Evolutionary conservation across 2,113 vertebrate species (phyloP).

Genomic region (Dryoscopus gambensis): DNA sequence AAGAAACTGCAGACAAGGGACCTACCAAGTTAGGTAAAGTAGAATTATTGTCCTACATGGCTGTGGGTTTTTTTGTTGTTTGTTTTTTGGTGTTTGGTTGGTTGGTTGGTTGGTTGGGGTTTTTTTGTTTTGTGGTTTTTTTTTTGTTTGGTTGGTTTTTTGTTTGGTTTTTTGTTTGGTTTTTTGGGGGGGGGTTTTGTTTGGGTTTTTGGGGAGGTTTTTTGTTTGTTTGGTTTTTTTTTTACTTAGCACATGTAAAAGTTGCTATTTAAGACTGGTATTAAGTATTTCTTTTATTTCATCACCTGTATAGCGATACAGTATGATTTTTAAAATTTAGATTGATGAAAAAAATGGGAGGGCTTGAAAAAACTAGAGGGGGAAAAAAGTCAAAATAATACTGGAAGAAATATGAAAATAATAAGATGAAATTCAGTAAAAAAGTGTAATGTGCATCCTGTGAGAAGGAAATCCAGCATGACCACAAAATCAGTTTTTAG

Average conservation of each 20-base stretch:
- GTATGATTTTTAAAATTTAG: neutral
- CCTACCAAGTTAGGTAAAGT: conserved; percentile 71
- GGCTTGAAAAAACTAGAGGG: neutral
- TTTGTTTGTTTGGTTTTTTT: neutral
- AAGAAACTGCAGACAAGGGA: conserved; percentile 68
- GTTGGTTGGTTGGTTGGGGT: neutral
- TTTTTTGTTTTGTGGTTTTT: neutral
- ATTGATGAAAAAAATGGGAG: neutral
- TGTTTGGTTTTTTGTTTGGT: neutral
- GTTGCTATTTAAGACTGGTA: neutral
- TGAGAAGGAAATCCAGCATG: neutral
- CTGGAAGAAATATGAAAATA: neutral
- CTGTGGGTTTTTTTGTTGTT: too few relatives aligned
- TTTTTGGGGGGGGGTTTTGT: neutral
- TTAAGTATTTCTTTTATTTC: neutral
- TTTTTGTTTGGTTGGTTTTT: neutral
- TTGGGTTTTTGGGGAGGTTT: neutral
- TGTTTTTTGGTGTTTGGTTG: neutral
- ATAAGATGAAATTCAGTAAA: neutral
- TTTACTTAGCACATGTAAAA: neutral
- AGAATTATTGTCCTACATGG: neutral
- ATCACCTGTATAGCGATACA: neutral
- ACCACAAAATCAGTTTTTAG: neutral
- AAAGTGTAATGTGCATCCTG: neutral
- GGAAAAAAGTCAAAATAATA: neutral